A percentile compares a stretch with the other conserved stretches of the same genome.
phyloP scores from a whole-genome alignment of 2,888 invertebrate genomes.

The Cataglyphis livida region DNA sequence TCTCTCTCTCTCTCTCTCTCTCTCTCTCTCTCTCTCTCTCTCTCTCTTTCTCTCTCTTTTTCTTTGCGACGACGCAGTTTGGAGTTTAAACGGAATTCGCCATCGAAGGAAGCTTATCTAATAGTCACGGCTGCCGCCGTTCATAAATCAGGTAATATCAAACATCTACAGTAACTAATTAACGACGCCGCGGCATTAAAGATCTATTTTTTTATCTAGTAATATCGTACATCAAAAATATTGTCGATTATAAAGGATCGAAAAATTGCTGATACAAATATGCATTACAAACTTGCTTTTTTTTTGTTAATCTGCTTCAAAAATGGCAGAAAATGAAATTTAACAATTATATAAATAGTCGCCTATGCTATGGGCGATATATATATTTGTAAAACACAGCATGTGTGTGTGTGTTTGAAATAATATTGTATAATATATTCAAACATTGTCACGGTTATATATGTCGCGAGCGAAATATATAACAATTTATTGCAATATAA shows the following conservation, averaged over 20 bases:
- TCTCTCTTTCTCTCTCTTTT: neutral
- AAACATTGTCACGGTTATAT: neutral
- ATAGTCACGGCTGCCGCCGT: constrained; percentile 31
- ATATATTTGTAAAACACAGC: neutral
- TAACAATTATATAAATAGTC: neutral
- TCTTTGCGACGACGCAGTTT: neutral
- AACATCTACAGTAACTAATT: constrained; percentile 51
- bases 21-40: neutral
- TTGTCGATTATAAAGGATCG: neutral
- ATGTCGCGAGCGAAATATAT: neutral
- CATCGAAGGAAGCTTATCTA: constrained; percentile 49
- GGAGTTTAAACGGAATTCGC: constrained; percentile 40
- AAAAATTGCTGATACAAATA: neutral
- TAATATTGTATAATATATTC: neutral
- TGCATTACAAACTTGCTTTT: neutral
- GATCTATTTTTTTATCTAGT: neutral
- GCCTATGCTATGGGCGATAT: neutral
- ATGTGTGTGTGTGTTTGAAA: neutral
- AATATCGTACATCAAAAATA: neutral
- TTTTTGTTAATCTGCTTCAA: neutral
- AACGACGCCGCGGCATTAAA: neutral
- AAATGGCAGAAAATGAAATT: neutral
- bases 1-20: neutral
- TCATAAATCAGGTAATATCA: constrained; percentile 57
- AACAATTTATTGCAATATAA: constrained; percentile 1